Conservation (phyloP, 1,140 invertebrate genomes). For the Calycopis cecrops region DNA sequence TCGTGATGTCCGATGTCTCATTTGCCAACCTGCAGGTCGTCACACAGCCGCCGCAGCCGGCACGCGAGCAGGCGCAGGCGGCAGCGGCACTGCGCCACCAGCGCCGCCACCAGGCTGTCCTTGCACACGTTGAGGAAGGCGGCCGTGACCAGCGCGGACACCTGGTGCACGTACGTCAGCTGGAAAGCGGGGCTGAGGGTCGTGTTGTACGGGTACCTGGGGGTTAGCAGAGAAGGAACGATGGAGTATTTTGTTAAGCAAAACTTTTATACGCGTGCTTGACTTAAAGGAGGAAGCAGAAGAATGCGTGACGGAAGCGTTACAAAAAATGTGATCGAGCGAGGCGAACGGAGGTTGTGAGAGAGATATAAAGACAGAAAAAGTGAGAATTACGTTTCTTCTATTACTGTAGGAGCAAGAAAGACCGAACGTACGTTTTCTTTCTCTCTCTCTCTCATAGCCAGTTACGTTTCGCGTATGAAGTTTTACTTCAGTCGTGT, state of each 20-base stretch:
- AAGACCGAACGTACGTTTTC: too few species aligned
- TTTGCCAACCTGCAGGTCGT: constrained; percentile 34
- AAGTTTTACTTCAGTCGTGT: too few species aligned
- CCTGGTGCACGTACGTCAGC: constrained; percentile 67
- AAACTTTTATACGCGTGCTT: constrained; percentile 6
- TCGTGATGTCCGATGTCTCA: too few species aligned
- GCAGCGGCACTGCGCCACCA: constrained; percentile 69
- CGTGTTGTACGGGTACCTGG: constrained; percentile 73
- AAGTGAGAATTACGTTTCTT: too few species aligned
- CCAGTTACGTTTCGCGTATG: too few species aligned
- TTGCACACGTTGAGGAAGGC: constrained; percentile 69
- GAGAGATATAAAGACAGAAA: too few species aligned
- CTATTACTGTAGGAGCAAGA: too few species aligned
- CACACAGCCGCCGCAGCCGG: neutral
- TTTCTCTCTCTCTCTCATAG: too few species aligned
- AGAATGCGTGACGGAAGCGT: too few species aligned
- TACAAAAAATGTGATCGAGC: too few species aligned
- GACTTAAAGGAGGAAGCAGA: too few species aligned
- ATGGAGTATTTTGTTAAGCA: neutral
- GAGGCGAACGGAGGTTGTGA: too few species aligned
- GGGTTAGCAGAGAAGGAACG: neutral
- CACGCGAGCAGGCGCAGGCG: constrained; percentile 56
- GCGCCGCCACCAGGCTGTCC: constrained; percentile 63
- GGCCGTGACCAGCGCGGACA: constrained; percentile 47
- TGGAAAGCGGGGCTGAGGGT: constrained; percentile 66